A percentile compares a stretch with the other conserved stretches of the same genome.
phyloP scores from a whole-genome alignment of 2,888 invertebrate species.

The Anticlea derivata region DNA sequence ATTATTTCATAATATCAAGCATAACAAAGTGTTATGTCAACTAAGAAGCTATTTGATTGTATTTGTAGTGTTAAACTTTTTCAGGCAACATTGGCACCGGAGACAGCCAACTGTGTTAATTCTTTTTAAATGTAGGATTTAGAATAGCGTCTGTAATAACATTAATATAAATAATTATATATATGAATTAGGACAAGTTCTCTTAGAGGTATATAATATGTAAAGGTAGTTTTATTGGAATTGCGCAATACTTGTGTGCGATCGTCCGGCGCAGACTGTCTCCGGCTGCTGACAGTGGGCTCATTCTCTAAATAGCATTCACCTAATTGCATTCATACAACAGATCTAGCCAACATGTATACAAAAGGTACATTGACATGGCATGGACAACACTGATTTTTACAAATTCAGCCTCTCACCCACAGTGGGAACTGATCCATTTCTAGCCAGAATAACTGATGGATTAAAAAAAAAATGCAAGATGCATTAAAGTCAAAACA shows the following conservation, averaged over 20 bases:
- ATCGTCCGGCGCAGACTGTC: constrained; percentile 55
- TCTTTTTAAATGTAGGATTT: neutral
- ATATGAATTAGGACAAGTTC: no score
- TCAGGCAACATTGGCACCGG: constrained; percentile 63
- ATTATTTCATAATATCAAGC: constrained; percentile 19
- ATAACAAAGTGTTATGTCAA: constrained; percentile 26
- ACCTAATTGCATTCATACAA: constrained; percentile 80
- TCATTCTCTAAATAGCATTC: constrained; percentile 80
- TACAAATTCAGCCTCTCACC: constrained; percentile 84
- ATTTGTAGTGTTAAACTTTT: constrained; percentile 35
- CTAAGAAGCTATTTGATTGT: constrained; percentile 28
- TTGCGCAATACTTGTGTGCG: constrained; percentile 31
- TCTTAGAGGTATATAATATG: no score
- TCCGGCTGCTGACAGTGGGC: constrained; percentile 67
- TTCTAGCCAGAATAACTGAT: constrained; percentile 86
- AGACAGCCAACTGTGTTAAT: constrained; percentile 55
- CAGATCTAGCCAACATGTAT: constrained; percentile 74
- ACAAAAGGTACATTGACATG: constrained; percentile 67
- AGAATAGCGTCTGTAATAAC: no score
- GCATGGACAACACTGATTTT: constrained; percentile 76
- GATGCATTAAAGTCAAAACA: constrained; percentile 67
- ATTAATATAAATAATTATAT: no score
- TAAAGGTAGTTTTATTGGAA: neutral
- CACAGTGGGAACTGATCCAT: constrained; percentile 86
- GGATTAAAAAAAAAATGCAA: constrained; percentile 76